Evolutionary conservation across 2,797 vertebrate genomes (phyloP), one percentile per base, ranked within the genome.

Genomic region (Falco columbarius): DNA sequence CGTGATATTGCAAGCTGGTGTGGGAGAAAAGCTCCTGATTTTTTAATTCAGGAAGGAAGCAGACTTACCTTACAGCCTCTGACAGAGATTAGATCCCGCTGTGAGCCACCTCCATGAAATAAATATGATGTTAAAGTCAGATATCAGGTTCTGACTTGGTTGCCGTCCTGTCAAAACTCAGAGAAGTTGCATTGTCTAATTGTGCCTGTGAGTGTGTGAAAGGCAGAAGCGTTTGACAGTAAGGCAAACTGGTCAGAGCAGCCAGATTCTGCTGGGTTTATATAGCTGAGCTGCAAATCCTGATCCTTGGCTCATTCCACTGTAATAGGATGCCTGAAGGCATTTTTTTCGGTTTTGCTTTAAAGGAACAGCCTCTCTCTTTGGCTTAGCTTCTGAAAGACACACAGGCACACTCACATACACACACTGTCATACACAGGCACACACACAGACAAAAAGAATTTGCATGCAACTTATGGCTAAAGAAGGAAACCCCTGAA

Each of bases 311-410:
- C 98, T 97, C 97, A 86, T 96, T 98, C 97, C 97, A 74, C 97
- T 98, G 98, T 98, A 98, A 98, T 97, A 98, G 98, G 98, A 98
- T 81, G 98, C 98, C 98, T 98, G 95, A 94, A 98, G 98, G 97
- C 98, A 96, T 86, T 95, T 89, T 95, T 97, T 97, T 88, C 96
- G 72, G 97, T 97, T 97, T 97, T 96, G 97, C 97, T 98, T 98
- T 98, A 98, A 98, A 98, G 98, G 98, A 97, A 97, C 98, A 98
- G 98, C 97, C 97, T 95, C 98, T 95, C 96, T 86, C 96, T 91
- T 81, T 95, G 93, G 87, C 95, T 97, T 83, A 56, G 95, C 96
- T 97, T 97, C 88, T 89, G 96, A 97, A 86, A 96, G 96, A 86
- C 93, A 26, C 96, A 23, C 95, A 86, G 77, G 3, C 95, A 70